phyloP scores from a whole-genome alignment of 2,797 vertebrate species.

The Darevskia mixta region DNA sequence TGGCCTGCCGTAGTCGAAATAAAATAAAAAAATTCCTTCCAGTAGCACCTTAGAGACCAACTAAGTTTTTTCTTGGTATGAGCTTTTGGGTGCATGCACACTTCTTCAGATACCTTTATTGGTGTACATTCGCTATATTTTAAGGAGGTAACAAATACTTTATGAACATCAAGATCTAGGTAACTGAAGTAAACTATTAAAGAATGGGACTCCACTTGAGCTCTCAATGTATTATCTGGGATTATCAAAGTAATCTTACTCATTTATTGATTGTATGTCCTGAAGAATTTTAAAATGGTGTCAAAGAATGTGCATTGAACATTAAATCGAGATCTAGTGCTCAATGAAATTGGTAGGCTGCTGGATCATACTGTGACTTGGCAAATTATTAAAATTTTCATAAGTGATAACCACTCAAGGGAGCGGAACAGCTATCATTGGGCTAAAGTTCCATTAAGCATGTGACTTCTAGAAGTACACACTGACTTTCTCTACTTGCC shows the following conservation, averaged over 20 bases:
- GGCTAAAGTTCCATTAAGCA: background rate
- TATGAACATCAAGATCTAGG: background rate
- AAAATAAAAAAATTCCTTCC: too few species aligned
- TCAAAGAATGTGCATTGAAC: background rate
- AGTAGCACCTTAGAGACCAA: too few species aligned
- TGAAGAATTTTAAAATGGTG: background rate
- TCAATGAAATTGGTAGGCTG: background rate
- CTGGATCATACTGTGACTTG: background rate
- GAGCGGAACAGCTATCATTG: too few species aligned
- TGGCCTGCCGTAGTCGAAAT: too few species aligned
- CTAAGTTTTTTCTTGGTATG: too few species aligned
- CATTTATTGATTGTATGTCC: background rate
- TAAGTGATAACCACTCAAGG: background rate
- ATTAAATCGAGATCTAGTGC: background rate
- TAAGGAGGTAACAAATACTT: background rate
- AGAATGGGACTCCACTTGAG: background rate
- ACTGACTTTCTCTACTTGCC: background rate
- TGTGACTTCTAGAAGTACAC: background rate
- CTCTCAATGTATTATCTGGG: background rate
- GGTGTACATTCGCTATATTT: background rate
- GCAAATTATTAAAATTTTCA: too few species aligned
- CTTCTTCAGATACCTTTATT: background rate
- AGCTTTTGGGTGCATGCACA: too few species aligned
- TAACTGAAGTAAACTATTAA: background rate
- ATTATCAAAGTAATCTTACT: background rate